Conservation (phyloP, 2,113 vertebrate genomes). For the Oplegnathus fasciatus region DNA sequence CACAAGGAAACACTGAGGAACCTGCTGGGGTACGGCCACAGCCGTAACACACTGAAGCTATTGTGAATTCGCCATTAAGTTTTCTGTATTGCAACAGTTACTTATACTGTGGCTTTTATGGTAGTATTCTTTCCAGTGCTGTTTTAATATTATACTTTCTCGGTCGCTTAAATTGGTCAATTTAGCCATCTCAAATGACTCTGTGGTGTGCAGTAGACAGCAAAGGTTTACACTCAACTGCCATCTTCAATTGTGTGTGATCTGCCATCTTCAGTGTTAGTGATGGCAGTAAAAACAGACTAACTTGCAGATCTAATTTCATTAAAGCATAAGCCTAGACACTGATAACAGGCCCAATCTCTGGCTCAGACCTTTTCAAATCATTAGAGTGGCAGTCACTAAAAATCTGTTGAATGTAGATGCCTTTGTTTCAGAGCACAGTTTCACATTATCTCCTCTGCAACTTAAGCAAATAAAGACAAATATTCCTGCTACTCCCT, state of each 20-base stretch:
- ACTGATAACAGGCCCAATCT: not conserved
- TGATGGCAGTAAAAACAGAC: not conserved
- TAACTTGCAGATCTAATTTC: constrained; percentile 10
- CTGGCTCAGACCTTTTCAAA: not conserved
- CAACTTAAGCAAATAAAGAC: constrained; percentile 32
- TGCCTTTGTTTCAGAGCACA: constrained; percentile 1
- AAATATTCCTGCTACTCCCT: constrained; percentile 42
- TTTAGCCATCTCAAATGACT: too few relatives aligned
- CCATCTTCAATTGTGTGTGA: not conserved
- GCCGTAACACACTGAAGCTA: too few relatives aligned
- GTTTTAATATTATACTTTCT: not conserved
- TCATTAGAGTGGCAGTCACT: not conserved
- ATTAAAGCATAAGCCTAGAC: not conserved
- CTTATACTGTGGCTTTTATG: not conserved
- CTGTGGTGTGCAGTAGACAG: not conserved
- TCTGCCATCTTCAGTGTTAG: constrained; percentile 14
- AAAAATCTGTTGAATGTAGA: constrained; percentile 8
- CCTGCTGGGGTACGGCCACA: too few relatives aligned
- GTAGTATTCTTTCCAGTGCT: not conserved
- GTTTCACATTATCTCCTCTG: constrained; percentile 19
- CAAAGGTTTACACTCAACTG: constrained; percentile 24
- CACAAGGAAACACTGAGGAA: too few relatives aligned
- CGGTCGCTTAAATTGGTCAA: not conserved
- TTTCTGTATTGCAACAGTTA: not conserved
- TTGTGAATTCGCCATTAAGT: not conserved